phyloP scores from a whole-genome alignment of 2,797 vertebrate species.

The Kryptopterus vitreolus region DNA sequence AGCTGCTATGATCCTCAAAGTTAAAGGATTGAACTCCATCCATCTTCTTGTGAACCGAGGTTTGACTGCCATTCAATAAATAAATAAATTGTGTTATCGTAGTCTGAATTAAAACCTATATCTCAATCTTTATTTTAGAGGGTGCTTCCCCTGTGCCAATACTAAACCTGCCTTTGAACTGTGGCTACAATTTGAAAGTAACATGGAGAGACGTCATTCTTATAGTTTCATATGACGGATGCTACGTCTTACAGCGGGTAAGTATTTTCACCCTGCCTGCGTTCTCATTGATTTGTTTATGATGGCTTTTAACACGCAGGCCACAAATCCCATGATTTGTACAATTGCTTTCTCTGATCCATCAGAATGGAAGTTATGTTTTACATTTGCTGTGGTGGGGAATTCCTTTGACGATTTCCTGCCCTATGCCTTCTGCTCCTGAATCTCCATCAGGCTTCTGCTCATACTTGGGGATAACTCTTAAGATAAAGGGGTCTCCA shows the following conservation, averaged over 20 bases:
- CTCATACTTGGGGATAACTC: conserved; percentile 65
- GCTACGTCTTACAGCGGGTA: conserved; percentile 73
- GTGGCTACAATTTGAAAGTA: conserved; percentile 66
- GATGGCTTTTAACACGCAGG: background rate
- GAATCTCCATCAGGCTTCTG: conserved; percentile 63
- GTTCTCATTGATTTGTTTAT: background rate
- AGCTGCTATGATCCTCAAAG: conserved; percentile 67
- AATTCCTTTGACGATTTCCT: conserved; percentile 70
- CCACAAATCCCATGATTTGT: background rate
- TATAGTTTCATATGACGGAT: conserved; percentile 69
- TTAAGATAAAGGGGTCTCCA: conserved; percentile 58
- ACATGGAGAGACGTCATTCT: conserved; percentile 64
- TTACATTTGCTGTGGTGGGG: conserved; percentile 73
- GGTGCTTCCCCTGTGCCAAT: conserved; percentile 64
- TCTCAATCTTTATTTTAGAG: conserved; percentile 50
- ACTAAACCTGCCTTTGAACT: conserved; percentile 68
- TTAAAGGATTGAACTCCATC: conserved; percentile 60
- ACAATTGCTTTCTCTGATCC: background rate
- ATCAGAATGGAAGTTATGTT: conserved; percentile 71
- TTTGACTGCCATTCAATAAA: conserved; percentile 50
- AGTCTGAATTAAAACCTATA: background rate
- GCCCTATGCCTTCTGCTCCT: conserved; percentile 56
- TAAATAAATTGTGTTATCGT: background rate
- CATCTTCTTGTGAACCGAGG: conserved; percentile 71
- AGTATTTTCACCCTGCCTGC: no score